Evolutionary conservation across 2,888 invertebrate genomes (phyloP).

Genomic region (Trichogramma dendrolimi): DNA sequence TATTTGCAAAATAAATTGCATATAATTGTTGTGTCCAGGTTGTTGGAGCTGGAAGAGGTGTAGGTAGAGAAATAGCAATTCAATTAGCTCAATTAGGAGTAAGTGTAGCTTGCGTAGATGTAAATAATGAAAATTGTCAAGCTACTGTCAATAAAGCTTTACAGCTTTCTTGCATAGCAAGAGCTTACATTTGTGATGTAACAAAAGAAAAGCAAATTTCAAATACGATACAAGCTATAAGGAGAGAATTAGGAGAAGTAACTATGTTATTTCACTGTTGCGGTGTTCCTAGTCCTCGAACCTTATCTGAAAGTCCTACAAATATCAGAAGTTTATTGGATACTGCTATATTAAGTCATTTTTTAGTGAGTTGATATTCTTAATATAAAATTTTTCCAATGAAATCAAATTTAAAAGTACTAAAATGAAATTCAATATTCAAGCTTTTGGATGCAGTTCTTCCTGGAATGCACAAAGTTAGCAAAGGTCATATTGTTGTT

Average conservation of each 20-base stretch:
- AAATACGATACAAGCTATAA: slow-evolving; percentile 52
- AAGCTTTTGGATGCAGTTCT: slow-evolving; percentile 61
- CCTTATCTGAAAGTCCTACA: slow-evolving; percentile 55
- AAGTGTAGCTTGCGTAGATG: slow-evolving; percentile 64
- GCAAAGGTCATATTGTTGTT: slow-evolving; percentile 61
- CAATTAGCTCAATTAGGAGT: slow-evolving; percentile 59
- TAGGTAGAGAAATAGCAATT: slow-evolving; percentile 63
- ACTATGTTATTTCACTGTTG: slow-evolving; percentile 65
- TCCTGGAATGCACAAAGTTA: slow-evolving; percentile 59
- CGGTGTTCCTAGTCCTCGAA: slow-evolving; percentile 61
- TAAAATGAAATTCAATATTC: slow-evolving; percentile 29
- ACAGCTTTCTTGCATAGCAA: slow-evolving; percentile 54
- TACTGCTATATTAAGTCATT: slow-evolving; percentile 61
- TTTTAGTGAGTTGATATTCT: slow-evolving; percentile 55
- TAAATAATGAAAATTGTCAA: slow-evolving; percentile 56
- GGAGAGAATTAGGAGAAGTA: slow-evolving; percentile 57
- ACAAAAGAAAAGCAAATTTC: slow-evolving; percentile 57
- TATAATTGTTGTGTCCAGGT: slow-evolving; percentile 50
- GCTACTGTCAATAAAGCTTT: slow-evolving; percentile 54
- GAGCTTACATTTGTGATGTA: slow-evolving; percentile 58
- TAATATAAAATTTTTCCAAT: slow-evolving; percentile 4
- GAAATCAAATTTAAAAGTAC: not conserved
- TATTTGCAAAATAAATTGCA: not conserved
- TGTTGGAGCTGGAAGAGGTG: slow-evolving; percentile 67
- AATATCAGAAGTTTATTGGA: slow-evolving; percentile 58